Evolutionary conservation across 2,113 vertebrate genomes (phyloP), one percentile per base, ranked within the genome.

Genomic region (Limanda limanda): DNA sequence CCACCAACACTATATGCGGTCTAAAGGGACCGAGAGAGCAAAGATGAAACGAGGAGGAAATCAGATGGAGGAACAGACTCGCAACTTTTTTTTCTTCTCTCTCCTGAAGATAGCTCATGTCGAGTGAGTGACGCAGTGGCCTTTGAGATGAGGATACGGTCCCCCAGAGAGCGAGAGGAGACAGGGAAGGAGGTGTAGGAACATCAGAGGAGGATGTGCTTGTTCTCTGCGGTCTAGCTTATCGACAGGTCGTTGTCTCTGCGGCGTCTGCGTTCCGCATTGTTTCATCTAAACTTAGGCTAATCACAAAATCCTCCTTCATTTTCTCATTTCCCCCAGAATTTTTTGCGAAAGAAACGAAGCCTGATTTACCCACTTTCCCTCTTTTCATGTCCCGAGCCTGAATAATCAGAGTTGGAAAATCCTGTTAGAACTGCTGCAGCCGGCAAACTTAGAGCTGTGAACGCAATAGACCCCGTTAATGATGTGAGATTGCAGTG

Each of bases 41-140:
- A 48, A 85, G 85, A 91, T 88, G 84, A 91, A 88, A 91, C 81
- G 76, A 76, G 71, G 68, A 54, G 55, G 83, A 87, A 85, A 88
- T 87, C 83, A 88, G 77, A 90, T 47, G 76, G 57, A 82, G 63
- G 80, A 81, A 85, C 51, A 72, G 82, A 88, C 84, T 84, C n/a
- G 37, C 67, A 86, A 83, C 77, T 79, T 83, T 78, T 69, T 79
- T 68, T 76, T 79, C 81, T 81, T 65, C 71, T 66, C 68, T 56
- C 48, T 76, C 63, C 89, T 88, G 76, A 87, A 90, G 91, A 91
- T 89, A 91, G 85, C 78, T 58, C 57, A 56, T 68, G 88, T 78
- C 25, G 68, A 86, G 71, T 73, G 76, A 80, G 81, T 85, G 85
- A 86, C 74, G 79, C 82, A 64, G 77, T 78, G 78, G 87, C 80